These are phyloP conservation scores for Eidolon dupreanum DNA, from an alignment of 2,797 vertebrate genomes.

Conservation along the genomic window DNA sequence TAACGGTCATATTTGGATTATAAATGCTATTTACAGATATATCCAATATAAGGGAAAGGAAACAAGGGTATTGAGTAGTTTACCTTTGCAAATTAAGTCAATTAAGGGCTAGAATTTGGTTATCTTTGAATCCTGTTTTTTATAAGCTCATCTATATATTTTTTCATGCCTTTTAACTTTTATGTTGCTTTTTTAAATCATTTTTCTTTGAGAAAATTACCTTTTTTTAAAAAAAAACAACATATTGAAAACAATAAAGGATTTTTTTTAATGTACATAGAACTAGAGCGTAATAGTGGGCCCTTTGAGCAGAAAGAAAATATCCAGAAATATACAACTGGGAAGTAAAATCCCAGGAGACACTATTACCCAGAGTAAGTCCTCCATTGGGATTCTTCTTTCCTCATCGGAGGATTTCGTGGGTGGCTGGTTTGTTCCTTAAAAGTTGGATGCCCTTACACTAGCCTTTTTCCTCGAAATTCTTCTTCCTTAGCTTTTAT, in stretches of 20 bases:
- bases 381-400: neutral
- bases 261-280: neutral
- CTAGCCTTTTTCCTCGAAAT: neutral
- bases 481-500: neutral
- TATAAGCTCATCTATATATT: neutral
- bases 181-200: neutral
- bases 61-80: neutral
- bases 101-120: neutral
- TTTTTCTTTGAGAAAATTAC: neutral
- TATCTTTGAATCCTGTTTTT: neutral
- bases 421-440: neutral
- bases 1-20: neutral
- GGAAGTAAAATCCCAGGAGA: neutral
- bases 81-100: neutral
- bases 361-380: neutral
- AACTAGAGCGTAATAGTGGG: neutral
- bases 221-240: neutral
- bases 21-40: neutral
- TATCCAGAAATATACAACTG: neutral
- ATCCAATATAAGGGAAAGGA: neutral
- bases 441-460: neutral
- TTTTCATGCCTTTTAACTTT: neutral
- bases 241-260: neutral
- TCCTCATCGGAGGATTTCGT: neutral
- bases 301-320: neutral